Percentiles rank a stretch among this genome's conserved stretches.
Evolutionary conservation across 1,140 invertebrate species (phyloP).

Genomic region (Lerema accius): DNA sequence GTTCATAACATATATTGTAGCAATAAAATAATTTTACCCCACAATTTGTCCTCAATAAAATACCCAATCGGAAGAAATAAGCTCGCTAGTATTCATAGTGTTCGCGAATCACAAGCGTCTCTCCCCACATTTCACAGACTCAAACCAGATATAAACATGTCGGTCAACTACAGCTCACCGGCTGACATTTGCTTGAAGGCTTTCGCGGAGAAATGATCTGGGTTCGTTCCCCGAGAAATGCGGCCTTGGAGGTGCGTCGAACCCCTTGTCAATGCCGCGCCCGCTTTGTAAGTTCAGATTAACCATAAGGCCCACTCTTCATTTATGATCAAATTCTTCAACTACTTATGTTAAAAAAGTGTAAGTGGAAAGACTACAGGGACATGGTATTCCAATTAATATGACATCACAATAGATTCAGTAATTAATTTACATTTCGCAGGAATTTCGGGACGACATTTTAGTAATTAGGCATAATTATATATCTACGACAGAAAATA

Average conservation of each 20-base stretch:
- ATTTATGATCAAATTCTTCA: slow-evolving; percentile 5
- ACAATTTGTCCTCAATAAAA: no score
- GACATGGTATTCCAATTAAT: no score
- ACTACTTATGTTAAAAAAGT: not conserved
- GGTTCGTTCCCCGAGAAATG: slow-evolving; percentile 64
- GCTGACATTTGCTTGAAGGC: slow-evolving; percentile 53
- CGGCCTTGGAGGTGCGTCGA: slow-evolving; percentile 61
- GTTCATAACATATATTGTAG: no score
- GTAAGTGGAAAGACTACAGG: no score
- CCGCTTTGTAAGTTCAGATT: slow-evolving; percentile 17
- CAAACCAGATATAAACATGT: slow-evolving; percentile 30
- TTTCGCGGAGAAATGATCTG: slow-evolving; percentile 68
- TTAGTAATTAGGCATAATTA: no score
- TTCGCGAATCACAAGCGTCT: not conserved
- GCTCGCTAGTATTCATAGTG: not conserved
- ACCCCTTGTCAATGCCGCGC: slow-evolving; percentile 42
- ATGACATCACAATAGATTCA: no score
- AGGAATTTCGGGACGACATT: no score
- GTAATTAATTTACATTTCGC: no score
- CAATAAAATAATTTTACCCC: no score
- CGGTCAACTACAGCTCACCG: slow-evolving; percentile 16
- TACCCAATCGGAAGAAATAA: not conserved
- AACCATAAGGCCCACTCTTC: not conserved
- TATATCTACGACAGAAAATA: no score
- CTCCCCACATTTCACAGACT: not conserved